A percentile compares a stretch with the other conserved stretches of the same genome.
Evolutionary conservation across 2,888 invertebrate species (phyloP).

Genomic region (Agriopis leucophaearia): DNA sequence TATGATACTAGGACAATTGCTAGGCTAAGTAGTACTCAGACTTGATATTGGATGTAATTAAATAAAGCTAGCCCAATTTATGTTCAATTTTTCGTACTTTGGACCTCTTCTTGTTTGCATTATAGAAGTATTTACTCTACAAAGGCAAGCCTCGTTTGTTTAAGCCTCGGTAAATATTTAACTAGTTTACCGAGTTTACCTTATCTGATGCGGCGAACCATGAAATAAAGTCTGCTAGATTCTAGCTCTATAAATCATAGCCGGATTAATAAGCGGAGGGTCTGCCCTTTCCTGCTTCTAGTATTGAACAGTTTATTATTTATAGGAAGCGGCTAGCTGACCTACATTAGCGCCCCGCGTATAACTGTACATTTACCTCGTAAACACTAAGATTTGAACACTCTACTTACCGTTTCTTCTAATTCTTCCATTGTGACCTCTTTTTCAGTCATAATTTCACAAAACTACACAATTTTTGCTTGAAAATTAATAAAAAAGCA

Average conservation of each 20-base stretch:
- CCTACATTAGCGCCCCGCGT: constrained; percentile 58
- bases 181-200: neutral
- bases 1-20: no score
- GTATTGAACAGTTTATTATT: constrained; percentile 51
- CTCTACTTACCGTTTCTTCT: constrained; percentile 74
- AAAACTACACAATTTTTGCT: constrained; percentile 53
- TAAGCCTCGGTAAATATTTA: constrained; percentile 37
- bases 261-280: constrained; percentile 16
- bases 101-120: constrained; percentile 5
- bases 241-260: neutral
- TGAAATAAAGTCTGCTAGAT: constrained; percentile 20
- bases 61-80: neutral
- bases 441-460: constrained; percentile 72
- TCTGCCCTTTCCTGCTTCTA: constrained; percentile 31
- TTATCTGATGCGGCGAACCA: neutral
- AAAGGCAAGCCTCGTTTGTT: constrained; percentile 29
- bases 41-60: neutral
- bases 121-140: constrained; percentile 5
- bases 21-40: neutral
- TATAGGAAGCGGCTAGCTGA: constrained; percentile 67
- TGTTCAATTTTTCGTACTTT: neutral
- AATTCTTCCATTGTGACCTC: constrained; percentile 77
- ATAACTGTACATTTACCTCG: constrained; percentile 29
- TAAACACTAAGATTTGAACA: constrained; percentile 25
- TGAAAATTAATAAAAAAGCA: constrained; percentile 35